Evolutionary conservation across 2,888 invertebrate species (phyloP).

Genomic region (Himalopsyche kuldschensis): DNA sequence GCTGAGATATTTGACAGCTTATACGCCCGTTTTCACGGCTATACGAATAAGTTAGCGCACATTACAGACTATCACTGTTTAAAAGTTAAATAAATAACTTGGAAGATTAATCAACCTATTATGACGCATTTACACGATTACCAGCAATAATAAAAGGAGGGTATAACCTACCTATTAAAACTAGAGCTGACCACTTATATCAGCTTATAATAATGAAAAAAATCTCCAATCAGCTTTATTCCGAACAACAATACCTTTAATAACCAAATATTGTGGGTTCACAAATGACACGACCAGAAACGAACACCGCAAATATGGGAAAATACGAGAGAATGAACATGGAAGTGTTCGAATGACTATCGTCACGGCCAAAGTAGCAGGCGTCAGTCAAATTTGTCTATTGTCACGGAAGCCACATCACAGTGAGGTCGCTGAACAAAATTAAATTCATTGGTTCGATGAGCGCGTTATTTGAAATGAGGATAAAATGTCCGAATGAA

Average conservation of each 20-base stretch:
- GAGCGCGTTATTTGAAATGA: background rate
- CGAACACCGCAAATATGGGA: constrained; percentile 56
- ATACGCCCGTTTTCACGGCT: background rate
- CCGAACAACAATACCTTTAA: constrained; percentile 57
- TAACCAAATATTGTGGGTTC: constrained; percentile 52
- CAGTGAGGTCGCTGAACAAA: constrained; percentile 5
- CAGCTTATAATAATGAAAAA: constrained; percentile 56
- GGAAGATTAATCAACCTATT: constrained; percentile 46
- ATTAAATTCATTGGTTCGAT: background rate
- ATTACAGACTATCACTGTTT: background rate
- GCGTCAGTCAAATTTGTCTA: constrained; percentile 31
- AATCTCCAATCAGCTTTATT: constrained; percentile 58
- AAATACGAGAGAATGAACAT: constrained; percentile 62
- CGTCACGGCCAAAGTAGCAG: constrained; percentile 42
- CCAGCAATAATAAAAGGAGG: constrained; percentile 49
- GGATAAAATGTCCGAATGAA: too few relatives aligned
- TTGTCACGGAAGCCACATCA: constrained; percentile 36
- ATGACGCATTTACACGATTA: constrained; percentile 61
- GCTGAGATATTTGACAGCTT: constrained; percentile 26
- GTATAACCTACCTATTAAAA: constrained; percentile 60
- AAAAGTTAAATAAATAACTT: constrained; percentile 9
- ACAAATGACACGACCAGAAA: constrained; percentile 53
- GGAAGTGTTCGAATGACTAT: constrained; percentile 50
- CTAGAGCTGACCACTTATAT: constrained; percentile 54
- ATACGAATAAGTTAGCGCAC: background rate